Conservation (phyloP, 2,888 invertebrate species). For the Blastobasis lacticolella region DNA sequence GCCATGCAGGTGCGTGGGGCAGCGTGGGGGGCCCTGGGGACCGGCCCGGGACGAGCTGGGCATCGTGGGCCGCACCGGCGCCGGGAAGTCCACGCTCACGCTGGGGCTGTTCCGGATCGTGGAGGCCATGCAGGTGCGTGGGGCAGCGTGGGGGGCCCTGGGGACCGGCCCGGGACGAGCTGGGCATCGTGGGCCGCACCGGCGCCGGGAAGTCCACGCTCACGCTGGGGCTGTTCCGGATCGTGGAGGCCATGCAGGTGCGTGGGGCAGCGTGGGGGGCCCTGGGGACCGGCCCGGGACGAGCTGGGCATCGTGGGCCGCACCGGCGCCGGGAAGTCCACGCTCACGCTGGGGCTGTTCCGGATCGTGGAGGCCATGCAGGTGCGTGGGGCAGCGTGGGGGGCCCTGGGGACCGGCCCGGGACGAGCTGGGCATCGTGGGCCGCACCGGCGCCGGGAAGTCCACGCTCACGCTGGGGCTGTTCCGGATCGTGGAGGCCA, state of each 20-base stretch:
- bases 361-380: conserved; percentile 45
- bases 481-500: conserved; percentile 73
- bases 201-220: conserved; percentile 95
- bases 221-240: conserved; percentile 88
- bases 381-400: too few relatives aligned
- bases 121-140: background rate
- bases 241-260: background rate
- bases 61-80: conserved; percentile 92
- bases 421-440: conserved; percentile 94
- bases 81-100: conserved; percentile 93
- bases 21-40: too few relatives aligned
- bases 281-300: conserved; percentile 88
- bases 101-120: conserved; percentile 83
- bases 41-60: conserved; percentile 92
- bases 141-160: too few relatives aligned
- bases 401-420: too few relatives aligned
- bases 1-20: background rate
- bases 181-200: conserved; percentile 92
- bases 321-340: conserved; percentile 94
- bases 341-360: conserved; percentile 89
- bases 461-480: conserved; percentile 90
- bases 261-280: too few relatives aligned
- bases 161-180: conserved; percentile 91
- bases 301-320: conserved; percentile 94
- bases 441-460: conserved; percentile 93